Percentiles rank a stretch among this genome's conserved stretches.
Evolutionary conservation across 2,888 invertebrate species (phyloP).

Genomic region (Cosmia trapezina): DNA sequence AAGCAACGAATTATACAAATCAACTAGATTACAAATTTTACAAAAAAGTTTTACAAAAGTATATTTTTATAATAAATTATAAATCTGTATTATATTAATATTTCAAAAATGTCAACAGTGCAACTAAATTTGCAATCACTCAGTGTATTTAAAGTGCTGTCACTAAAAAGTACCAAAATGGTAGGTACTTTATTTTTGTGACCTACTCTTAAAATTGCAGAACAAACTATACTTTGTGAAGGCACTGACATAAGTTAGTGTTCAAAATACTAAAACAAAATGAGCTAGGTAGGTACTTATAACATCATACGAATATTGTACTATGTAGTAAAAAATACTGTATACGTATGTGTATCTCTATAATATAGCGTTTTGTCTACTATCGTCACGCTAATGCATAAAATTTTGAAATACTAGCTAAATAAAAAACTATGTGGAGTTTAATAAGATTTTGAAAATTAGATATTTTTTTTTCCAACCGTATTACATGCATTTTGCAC

Average conservation of each 20-base stretch:
- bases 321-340: constrained; percentile 45
- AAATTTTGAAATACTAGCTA: neutral
- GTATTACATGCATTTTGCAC: neutral
- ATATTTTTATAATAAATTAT: neutral
- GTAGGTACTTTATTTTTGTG: constrained; percentile 29
- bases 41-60: constrained; percentile 11
- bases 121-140: constrained; percentile 17
- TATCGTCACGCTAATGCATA: constrained; percentile 14
- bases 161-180: constrained; percentile 43
- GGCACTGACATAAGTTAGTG: constrained; percentile 63
- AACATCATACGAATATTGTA: constrained; percentile 11
- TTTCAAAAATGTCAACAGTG: constrained; percentile 31
- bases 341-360: neutral
- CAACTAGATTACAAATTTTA: constrained; percentile 1
- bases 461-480: neutral
- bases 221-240: constrained; percentile 53
- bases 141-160: constrained; percentile 32
- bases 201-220: constrained; percentile 38
- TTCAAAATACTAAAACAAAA: constrained; percentile 51
- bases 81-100: neutral
- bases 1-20: constrained; percentile 26
- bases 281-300: constrained; percentile 21
- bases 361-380: neutral
- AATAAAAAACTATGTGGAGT: neutral
- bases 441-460: neutral